A percentile compares a stretch with the other conserved stretches of the same genome.
Conservation (phyloP, 1,140 invertebrate species). For the Drosophila quadrilineata region DNA sequence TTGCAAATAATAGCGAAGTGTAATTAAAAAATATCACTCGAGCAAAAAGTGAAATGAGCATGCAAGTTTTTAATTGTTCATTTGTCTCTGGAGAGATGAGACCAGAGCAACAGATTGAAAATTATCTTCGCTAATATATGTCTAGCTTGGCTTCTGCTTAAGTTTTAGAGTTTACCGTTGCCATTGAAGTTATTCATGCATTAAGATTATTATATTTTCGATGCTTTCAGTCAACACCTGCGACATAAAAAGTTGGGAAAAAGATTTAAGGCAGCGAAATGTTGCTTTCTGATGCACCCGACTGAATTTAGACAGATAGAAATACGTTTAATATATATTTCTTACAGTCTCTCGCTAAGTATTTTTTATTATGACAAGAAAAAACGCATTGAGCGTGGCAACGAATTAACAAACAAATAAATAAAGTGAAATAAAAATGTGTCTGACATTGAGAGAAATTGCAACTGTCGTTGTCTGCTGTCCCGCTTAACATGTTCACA, state of each 20-base stretch:
- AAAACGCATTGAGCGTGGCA: constrained; percentile 40
- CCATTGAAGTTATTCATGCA: constrained; percentile 19
- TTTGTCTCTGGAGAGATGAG: constrained; percentile 3
- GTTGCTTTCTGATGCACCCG: constrained; percentile 59
- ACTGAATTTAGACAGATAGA: constrained; percentile 52
- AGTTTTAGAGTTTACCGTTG: constrained; percentile 9
- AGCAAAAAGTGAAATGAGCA: no score
- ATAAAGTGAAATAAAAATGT: no score
- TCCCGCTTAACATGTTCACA: constrained; percentile 23
- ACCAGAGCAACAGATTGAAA: constrained; percentile 39
- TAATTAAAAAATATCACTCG: constrained; percentile 37
- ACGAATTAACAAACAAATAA: no score
- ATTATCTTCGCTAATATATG: constrained; percentile 67
- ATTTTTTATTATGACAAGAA: constrained; percentile 43
- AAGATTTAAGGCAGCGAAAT: constrained; percentile 24
- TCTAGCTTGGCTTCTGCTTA: constrained; percentile 5
- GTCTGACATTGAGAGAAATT: constrained; percentile 38
- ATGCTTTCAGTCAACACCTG: constrained; percentile 36
- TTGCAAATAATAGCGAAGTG: no score
- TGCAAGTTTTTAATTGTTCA: constrained; percentile 44
- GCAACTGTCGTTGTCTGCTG: constrained; percentile 31
- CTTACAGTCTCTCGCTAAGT: constrained; percentile 19
- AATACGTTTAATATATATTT: no score
- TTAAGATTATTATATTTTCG: constrained; percentile 41
- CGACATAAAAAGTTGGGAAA: not conserved